Evolutionary conservation across 2,888 invertebrate species (phyloP).

Genomic region (Blera fallax): DNA sequence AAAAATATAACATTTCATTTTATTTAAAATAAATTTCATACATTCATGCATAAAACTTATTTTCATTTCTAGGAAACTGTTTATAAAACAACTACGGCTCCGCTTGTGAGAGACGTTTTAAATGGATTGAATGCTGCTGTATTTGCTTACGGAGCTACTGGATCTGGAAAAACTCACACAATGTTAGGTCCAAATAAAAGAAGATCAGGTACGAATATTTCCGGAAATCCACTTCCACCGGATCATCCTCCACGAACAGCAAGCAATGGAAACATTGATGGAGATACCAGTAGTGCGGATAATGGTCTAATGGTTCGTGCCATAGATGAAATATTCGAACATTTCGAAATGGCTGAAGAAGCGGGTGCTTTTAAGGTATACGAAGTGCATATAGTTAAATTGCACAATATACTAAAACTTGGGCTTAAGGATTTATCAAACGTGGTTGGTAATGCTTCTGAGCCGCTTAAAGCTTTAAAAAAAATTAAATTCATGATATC

Average conservation of each 20-base stretch:
- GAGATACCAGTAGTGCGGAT: slow-evolving; percentile 77
- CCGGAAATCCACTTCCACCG: slow-evolving; percentile 64
- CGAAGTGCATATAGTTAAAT: not conserved
- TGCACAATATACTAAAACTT: not conserved
- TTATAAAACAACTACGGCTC: slow-evolving; percentile 92
- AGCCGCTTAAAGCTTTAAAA: too few species aligned
- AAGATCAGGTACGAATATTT: slow-evolving; percentile 76
- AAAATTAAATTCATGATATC: not conserved
- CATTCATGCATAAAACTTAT: not conserved
- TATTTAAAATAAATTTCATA: not conserved
- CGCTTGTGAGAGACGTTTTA: slow-evolving; percentile 92
- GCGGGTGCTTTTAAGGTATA: slow-evolving; percentile 78
- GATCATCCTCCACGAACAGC: slow-evolving; percentile 73
- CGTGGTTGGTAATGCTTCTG: not conserved
- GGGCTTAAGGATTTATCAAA: too few species aligned
- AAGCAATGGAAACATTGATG: slow-evolving; percentile 36
- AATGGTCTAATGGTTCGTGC: slow-evolving; percentile 82
- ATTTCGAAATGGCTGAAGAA: slow-evolving; percentile 79
- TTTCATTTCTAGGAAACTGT: slow-evolving; percentile 85
- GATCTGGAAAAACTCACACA: slow-evolving; percentile 82
- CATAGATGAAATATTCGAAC: slow-evolving; percentile 81
- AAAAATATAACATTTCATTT: too few species aligned
- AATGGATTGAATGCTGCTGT: slow-evolving; percentile 96
- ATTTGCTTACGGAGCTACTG: slow-evolving; percentile 89
- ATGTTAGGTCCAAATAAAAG: slow-evolving; percentile 81